Evolutionary conservation across 2,797 vertebrate genomes (phyloP).

Genomic region (Vultur gryphus): DNA sequence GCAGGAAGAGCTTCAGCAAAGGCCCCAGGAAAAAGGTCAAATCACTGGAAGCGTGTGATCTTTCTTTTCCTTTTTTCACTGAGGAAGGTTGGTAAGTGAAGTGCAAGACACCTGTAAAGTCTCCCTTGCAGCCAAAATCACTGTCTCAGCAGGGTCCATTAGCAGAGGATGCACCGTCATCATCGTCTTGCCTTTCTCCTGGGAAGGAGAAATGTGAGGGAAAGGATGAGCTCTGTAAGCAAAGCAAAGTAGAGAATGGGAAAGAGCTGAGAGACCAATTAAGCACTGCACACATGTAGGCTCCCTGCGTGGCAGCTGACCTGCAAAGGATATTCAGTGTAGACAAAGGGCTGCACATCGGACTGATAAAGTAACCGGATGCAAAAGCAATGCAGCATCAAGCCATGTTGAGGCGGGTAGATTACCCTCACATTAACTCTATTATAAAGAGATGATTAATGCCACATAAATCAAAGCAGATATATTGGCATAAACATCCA

Average conservation of each 20-base stretch:
- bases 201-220: not conserved
- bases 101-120: not conserved
- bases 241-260: not conserved
- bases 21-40: not conserved
- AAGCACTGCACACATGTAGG: not conserved
- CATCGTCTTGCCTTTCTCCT: not conserved
- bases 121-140: not conserved
- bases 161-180: not conserved
- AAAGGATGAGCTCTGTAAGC: constrained; percentile 19
- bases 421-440: not conserved
- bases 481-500: not conserved
- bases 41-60: not conserved
- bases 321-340: constrained; percentile 11
- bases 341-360: not conserved
- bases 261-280: constrained; percentile 20
- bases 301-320: constrained; percentile 15
- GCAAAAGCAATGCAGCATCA: not conserved
- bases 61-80: not conserved
- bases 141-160: not conserved
- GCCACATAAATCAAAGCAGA: not conserved
- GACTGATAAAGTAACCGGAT: not conserved
- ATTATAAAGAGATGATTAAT: not conserved
- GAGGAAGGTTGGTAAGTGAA: not conserved
- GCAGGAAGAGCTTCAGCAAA: not conserved
- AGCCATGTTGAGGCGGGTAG: not conserved